Evolutionary conservation across 2,113 vertebrate species (phyloP), one percentile per base, ranked within the genome.

Genomic region (Channa argus): DNA sequence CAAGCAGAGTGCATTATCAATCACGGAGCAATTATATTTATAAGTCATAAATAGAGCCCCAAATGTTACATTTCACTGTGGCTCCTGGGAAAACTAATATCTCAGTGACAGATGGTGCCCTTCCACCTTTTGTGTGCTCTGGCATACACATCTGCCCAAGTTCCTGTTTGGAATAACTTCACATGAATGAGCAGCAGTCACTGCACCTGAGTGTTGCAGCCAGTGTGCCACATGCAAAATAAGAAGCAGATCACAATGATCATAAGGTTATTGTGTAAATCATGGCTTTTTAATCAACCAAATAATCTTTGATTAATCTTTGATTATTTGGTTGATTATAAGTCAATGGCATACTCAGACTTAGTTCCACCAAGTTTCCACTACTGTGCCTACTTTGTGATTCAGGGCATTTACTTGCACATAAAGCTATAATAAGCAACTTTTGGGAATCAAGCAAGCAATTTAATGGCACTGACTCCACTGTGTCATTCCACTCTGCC

Each of bases 21-120:
- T 87, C 83, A 84, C 33, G 9, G 15, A 74, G 46, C 61, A 53
- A 79, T 89, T 66, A 77, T 61, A 72, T 79, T 65, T 43, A 49
- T 53, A 75, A 74, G 46, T 79, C 33, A 72, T 69, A 76, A 82
- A 71, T 78, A 56, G 12, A 71, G 43, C n/a, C 45, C 53, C 53
- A 59, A 86, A 76, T 83, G 77, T 54, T 66, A 75, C 51, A 65
- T 73, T 73, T 66, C 5, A 8, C 64, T 12, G 3, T 15, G 52
- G 54, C 80, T 78, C 67, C 9, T 64, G 33, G 45, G 69, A 74
- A 71, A 85, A 60, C 50, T 76, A 80, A 83, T 80, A 77, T 71
- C 51, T 71, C 61, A 44, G 74, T 66, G 74, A 83, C 83, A 87
- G 80, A 86, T 87, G 83, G 80, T 51, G 71, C 55, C 52, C 49